Evolutionary conservation across 2,888 invertebrate species (phyloP), one percentile per base, ranked within the genome.

Genomic region (Yponomeuta cagnagella): DNA sequence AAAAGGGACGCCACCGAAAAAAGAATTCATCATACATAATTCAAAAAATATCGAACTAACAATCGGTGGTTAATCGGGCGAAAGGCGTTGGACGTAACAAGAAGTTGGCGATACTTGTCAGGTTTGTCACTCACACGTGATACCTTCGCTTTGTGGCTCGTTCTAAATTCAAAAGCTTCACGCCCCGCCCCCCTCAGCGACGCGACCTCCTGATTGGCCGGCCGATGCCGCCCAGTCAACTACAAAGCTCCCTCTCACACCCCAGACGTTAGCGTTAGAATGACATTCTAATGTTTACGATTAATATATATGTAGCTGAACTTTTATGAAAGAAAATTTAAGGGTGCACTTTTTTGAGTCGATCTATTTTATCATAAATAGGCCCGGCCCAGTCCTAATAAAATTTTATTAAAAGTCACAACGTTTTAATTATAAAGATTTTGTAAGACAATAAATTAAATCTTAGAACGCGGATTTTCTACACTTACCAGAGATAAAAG

Each of bases 201-300:
- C 23, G 23, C 48, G 23, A 48, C 68, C 65, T 30, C n/a, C 12
- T 43, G 79, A 92, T 92, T 92, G 92, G 92, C 77, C 77, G 78
- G 73, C 75, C 74, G 63, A 74, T 77, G 79, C 83, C 89, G 89
- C 90, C 88, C 89, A 85, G 85, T 76, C 89, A 88, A 89, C 90
- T 87, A 88, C 68, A 48, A 84, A 84, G 83, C 86, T 82, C 86
- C 76, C 85, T 81, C 84, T 80, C 85, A 80, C 83, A 74, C 79
- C 77, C 85, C 81, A 75, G 79, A 80, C 81, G 58, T 71, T 71
- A 71, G 63, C 67, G 68, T 81, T 80, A 89, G 88, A 43, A 90
- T 91, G 91, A 91, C 92, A 87, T 90, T 88, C 87, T 88, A 89
- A 90, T 89, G 88, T 90, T 89, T 87, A 82, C 84, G 76, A 77